Evolutionary conservation across 2,113 vertebrate species (phyloP).

Genomic region (Cinclus cinclus): DNA sequence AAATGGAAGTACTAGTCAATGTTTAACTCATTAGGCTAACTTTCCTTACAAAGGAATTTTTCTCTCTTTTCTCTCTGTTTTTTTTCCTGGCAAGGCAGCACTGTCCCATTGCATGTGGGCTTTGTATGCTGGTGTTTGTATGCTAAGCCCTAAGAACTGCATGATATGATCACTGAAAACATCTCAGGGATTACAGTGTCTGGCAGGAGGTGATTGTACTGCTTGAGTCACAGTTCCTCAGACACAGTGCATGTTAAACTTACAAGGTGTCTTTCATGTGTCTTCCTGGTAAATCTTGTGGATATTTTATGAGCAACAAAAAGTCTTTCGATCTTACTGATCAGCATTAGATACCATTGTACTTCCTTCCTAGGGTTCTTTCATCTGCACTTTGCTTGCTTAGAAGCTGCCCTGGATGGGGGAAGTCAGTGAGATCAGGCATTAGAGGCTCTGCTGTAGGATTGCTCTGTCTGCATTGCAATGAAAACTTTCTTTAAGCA

Average conservation of each 20-base stretch:
- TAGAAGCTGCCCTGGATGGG: background rate
- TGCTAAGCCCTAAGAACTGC: background rate
- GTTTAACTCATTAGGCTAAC: background rate
- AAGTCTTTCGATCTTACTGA: background rate
- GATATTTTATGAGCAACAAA: background rate
- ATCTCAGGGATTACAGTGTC: background rate
- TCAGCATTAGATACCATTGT: background rate
- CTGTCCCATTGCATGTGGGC: background rate
- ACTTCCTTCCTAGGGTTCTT: background rate
- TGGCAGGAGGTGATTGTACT: background rate
- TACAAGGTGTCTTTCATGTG: background rate
- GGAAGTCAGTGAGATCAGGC: background rate
- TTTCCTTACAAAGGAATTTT: background rate
- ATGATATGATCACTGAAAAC: background rate
- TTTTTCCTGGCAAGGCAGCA: background rate
- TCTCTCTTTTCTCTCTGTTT: background rate
- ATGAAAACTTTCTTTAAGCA: background rate
- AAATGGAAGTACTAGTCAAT: background rate
- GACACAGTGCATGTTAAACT: background rate
- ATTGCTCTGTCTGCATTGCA: background rate
- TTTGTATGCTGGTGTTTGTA: background rate
- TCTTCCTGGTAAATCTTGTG: background rate
- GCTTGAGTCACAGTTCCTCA: background rate
- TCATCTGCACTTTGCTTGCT: background rate
- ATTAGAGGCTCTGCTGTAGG: background rate